Base-by-base conservation (phyloP, 2,888 invertebrate species). In the Zygaena filipendulae region DNA sequence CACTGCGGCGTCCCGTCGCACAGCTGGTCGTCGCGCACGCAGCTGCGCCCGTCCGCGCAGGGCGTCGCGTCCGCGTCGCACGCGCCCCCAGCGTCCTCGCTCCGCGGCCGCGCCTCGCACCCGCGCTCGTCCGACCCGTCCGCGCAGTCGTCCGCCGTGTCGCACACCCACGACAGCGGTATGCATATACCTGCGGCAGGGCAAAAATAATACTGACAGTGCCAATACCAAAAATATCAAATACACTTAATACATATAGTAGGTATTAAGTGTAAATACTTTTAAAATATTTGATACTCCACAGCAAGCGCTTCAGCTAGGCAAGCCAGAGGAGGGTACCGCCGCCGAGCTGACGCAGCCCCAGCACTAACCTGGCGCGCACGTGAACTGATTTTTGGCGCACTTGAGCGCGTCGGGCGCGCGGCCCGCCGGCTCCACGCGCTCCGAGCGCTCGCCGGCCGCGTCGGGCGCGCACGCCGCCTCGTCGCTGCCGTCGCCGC, bases 111-210 rank as follows among this genome's bases (percentile, higher is more conserved):
- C 3, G 30, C 14, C 3, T 40, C 38, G 36, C 79, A 79, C 2
- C 45, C 48, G 13, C 47, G 50, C 52, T 95, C 95, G 66, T 96
- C 96, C 30, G 90, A 90, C 3, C 88, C 89, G 55, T 89, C 87
- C 1, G 84, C 79, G 53, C 95, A 95, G 64, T 95, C 95, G 26
- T 80, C 80, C 40, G 90, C 89, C 0, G 87, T 87, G 60, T 93
- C 92, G 67, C 92, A 93, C 12, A 86, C 84, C 92, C 92, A 92
- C 2, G 85, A 67, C 24, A 83, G 64, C 0, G 90, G 88, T 38
- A 94, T 91, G 54, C 94, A 95, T 4, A 86, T 83, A 6, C 91
- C 90, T 75, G 30, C 0, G n/a, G n/a, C n/a, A n/a, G n/a, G n/a
- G n/a, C n/a, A n/a, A n/a, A n/a, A n/a, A n/a, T n/a, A n/a, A n/a